These are phyloP conservation scores for Anastrepha obliqua DNA, from an alignment of 1,140 invertebrate species.

Conservation along the genomic window DNA sequence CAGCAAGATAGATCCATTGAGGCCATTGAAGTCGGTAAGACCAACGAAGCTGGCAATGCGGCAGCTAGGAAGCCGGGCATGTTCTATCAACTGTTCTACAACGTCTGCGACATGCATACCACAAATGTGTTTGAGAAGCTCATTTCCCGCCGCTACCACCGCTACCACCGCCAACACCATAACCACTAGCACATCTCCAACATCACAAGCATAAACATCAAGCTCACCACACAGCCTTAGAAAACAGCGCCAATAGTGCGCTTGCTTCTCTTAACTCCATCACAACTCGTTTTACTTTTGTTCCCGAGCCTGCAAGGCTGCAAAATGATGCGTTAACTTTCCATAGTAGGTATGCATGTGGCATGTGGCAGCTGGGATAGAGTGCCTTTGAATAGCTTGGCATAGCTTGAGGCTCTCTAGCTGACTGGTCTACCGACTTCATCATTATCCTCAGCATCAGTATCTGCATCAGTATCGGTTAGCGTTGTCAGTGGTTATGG, in stretches of 20 bases:
- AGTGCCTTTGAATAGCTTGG: slow-evolving; percentile 41
- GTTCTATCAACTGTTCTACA: slow-evolving; percentile 54
- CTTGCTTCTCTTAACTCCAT: slow-evolving; percentile 30
- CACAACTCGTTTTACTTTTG: slow-evolving; percentile 28
- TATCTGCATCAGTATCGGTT: background rate
- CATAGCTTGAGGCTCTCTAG: slow-evolving; percentile 13
- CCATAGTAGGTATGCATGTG: slow-evolving; percentile 11
- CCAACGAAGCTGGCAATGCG: background rate
- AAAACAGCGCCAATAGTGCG: background rate
- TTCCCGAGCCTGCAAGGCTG: background rate
- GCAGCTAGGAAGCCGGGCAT: slow-evolving; percentile 45
- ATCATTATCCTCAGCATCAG: slow-evolving; percentile 50
- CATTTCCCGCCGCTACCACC: slow-evolving; percentile 23
- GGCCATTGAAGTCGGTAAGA: background rate
- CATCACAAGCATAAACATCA: background rate
- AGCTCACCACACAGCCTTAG: background rate
- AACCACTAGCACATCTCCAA: background rate
- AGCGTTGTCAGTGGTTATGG: slow-evolving; percentile 26
- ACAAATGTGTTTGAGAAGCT: slow-evolving; percentile 37
- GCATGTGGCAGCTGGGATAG: slow-evolving; percentile 20
- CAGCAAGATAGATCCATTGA: background rate
- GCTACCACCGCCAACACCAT: background rate
- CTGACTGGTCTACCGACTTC: slow-evolving; percentile 13
- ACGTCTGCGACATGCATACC: slow-evolving; percentile 49
- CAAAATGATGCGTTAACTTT: slow-evolving; percentile 47